Percentiles rank a stretch among this genome's conserved stretches.
phyloP scores from a whole-genome alignment of 2,888 invertebrate species.

The Nomada goodeniana region DNA sequence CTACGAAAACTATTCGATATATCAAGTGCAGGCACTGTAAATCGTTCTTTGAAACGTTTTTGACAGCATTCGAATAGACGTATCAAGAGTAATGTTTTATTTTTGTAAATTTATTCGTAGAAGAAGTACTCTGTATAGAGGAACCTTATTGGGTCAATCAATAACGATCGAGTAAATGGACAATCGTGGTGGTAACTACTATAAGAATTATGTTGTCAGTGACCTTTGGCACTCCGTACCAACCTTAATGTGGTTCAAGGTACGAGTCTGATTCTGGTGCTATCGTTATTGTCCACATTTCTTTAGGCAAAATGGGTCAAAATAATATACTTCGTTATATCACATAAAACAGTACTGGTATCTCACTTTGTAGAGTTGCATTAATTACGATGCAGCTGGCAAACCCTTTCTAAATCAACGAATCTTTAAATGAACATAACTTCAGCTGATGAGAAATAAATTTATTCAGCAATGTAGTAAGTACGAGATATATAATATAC shows the following conservation, averaged over 20 bases:
- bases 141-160: slow-evolving; percentile 51
- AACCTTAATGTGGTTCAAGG: slow-evolving; percentile 24
- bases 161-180: slow-evolving; percentile 36
- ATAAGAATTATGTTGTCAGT: slow-evolving; percentile 32
- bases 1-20: no score
- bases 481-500: no score
- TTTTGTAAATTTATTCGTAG: neutral
- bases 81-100: neutral
- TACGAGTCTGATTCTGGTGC: slow-evolving; percentile 1
- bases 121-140: neutral
- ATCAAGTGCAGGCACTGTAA: no score
- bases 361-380: neutral
- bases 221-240: slow-evolving; percentile 13
- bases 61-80: neutral
- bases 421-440: neutral
- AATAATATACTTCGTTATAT: neutral
- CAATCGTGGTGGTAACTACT: slow-evolving; percentile 10
- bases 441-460: no score
- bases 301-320: slow-evolving; percentile 9
- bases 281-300: neutral
- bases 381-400: neutral
- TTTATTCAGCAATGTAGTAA: no score
- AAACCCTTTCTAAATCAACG: neutral
- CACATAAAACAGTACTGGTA: neutral
- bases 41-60: neutral